These are phyloP conservation scores for Pelodiscus sinensis DNA, from an alignment of 2,113 vertebrate species.

Conservation along the genomic window DNA sequence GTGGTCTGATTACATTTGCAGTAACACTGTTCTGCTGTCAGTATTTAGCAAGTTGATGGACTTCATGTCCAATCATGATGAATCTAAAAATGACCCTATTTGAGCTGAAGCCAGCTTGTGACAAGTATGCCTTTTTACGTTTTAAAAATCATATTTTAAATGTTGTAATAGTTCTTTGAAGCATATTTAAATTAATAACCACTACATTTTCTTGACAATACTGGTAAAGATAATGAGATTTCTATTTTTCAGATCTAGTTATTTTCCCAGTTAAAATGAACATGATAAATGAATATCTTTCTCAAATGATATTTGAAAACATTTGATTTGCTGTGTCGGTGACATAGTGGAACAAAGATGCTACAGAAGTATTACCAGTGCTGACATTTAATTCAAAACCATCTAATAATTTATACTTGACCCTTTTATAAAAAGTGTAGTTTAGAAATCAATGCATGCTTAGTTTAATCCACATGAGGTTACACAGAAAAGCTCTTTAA, in stretches of 20 bases:
- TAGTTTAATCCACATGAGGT: constrained; percentile 21
- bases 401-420: constrained; percentile 36
- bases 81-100: constrained; percentile 39
- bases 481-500: constrained; percentile 10
- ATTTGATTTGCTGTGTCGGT: constrained; percentile 56
- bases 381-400: constrained; percentile 61
- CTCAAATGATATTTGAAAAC: constrained; percentile 49
- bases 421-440: constrained; percentile 43
- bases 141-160: constrained; percentile 53
- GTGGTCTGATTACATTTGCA: constrained; percentile 20
- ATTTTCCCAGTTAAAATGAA: constrained; percentile 35
- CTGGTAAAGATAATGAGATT: constrained; percentile 46
- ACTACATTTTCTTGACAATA: constrained; percentile 54
- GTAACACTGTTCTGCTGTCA: constrained; percentile 40
- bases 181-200: constrained; percentile 64
- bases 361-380: constrained; percentile 35
- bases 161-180: constrained; percentile 55
- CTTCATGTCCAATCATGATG: constrained; percentile 24
- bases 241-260: constrained; percentile 42
- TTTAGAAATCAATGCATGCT: constrained; percentile 10
- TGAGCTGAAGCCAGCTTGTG: constrained; percentile 61
- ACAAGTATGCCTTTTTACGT: constrained; percentile 61
- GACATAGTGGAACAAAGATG: constrained; percentile 44
- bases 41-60: constrained; percentile 25
- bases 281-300: constrained; percentile 42